A percentile compares a stretch with the other conserved stretches of the same genome.
phyloP scores from a whole-genome alignment of 2,113 vertebrate species.

The Upupa epops region DNA sequence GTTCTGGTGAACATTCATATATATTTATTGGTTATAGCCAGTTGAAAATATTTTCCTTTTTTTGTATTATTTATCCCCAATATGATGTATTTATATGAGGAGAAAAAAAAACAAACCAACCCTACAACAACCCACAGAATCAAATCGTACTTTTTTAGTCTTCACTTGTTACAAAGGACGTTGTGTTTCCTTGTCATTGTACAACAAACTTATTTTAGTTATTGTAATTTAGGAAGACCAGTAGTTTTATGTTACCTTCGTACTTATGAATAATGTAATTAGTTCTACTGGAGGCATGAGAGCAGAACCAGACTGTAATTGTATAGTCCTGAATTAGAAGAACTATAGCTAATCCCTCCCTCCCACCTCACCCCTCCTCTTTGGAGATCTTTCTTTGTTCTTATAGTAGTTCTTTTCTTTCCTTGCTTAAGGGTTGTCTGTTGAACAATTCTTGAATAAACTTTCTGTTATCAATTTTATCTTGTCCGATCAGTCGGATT shows the following conservation, averaged over 20 bases:
- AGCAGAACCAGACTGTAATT: slow-evolving; percentile 82
- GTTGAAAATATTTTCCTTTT: slow-evolving; percentile 88
- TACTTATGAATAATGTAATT: slow-evolving; percentile 94
- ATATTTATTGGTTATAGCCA: slow-evolving; percentile 99
- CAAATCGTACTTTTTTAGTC: slow-evolving; percentile 88
- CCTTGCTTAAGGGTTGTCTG: slow-evolving; percentile 92
- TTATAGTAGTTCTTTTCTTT: slow-evolving; percentile 88
- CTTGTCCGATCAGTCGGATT: slow-evolving; percentile 73
- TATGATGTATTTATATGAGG: slow-evolving; percentile 95
- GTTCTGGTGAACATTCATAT: slow-evolving; percentile 98
- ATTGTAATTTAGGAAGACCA: slow-evolving; percentile 89
- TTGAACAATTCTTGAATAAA: slow-evolving; percentile 98
- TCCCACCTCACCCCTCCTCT: slow-evolving; percentile 64
- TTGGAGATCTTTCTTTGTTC: slow-evolving; percentile 88
- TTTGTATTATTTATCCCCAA: slow-evolving; percentile 97
- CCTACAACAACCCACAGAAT: slow-evolving; percentile 56
- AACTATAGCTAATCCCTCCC: slow-evolving; percentile 84
- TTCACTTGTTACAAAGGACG: slow-evolving; percentile 89
- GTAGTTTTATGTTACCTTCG: slow-evolving; percentile 94
- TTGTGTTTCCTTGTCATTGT: slow-evolving; percentile 96
- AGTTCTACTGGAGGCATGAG: slow-evolving; percentile 90
- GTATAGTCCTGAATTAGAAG: slow-evolving; percentile 93
- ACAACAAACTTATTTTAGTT: slow-evolving; percentile 93
- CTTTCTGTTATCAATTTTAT: slow-evolving; percentile 90
- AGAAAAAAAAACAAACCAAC: slow-evolving; percentile 79